A percentile compares a stretch with the other conserved stretches of the same genome.
Evolutionary conservation across 2,797 vertebrate genomes (phyloP).

Genomic region (Pseudocheirus occidentalis): DNA sequence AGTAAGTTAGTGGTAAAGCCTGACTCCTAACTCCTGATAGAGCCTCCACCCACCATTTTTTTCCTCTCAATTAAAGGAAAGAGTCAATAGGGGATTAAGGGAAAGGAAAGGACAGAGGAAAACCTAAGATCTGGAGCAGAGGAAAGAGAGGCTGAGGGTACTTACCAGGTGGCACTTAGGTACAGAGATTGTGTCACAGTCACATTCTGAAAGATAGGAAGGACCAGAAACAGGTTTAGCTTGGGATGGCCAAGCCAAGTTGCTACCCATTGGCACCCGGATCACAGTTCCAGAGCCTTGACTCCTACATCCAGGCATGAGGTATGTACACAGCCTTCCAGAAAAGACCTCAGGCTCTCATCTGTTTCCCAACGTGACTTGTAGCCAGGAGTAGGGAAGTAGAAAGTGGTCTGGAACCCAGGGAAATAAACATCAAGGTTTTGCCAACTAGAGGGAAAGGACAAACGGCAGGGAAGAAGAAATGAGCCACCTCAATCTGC

Average conservation of each 20-base stretch:
- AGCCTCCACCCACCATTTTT: background rate
- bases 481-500: background rate
- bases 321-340: background rate
- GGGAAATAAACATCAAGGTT: background rate
- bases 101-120: background rate
- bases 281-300: background rate
- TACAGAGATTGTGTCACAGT: slow-evolving; percentile 90
- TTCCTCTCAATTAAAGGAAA: background rate
- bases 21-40: background rate
- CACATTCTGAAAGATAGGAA: slow-evolving; percentile 89
- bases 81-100: background rate
- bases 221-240: background rate
- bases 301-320: background rate
- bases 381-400: background rate
- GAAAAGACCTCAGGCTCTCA: background rate
- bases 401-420: background rate
- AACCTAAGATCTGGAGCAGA: background rate
- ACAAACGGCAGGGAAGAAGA: background rate
- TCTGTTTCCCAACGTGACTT: background rate
- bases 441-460: background rate
- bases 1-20: background rate
- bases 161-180: slow-evolving; percentile 93
- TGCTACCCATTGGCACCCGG: background rate
- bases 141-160: background rate
- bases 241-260: background rate